Evolutionary conservation across 1,140 invertebrate genomes (phyloP).

Genomic region (Orius laevigatus): DNA sequence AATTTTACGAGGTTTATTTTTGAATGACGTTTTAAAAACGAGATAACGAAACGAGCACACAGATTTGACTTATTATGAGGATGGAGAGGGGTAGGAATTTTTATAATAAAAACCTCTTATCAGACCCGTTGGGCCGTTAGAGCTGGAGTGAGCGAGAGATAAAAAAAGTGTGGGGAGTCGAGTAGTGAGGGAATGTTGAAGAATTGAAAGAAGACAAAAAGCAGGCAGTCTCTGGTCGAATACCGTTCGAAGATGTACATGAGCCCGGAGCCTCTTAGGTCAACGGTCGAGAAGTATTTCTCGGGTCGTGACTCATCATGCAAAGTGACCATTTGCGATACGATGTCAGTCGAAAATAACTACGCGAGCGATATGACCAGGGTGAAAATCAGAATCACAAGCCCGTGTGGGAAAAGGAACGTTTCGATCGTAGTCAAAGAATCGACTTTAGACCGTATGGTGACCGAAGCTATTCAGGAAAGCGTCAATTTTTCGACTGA

Average conservation of each 20-base stretch:
- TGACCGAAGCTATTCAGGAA: slow-evolving; percentile 5
- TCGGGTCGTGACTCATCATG: not conserved
- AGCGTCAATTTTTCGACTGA: slow-evolving; percentile 4
- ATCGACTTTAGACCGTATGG: slow-evolving; percentile 4
- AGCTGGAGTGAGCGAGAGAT: too few species aligned
- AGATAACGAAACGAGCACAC: too few species aligned
- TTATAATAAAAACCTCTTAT: too few species aligned
- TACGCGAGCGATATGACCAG: slow-evolving; percentile 3
- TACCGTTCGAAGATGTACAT: not conserved
- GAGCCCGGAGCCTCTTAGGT: not conserved
- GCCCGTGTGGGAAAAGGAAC: not conserved
- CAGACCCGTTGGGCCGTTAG: too few species aligned
- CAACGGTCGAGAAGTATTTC: not conserved
- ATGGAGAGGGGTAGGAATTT: too few species aligned
- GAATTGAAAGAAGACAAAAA: too few species aligned
- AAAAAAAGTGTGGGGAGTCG: too few species aligned
- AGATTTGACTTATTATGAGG: too few species aligned
- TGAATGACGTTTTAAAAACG: too few species aligned
- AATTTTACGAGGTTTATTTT: too few species aligned
- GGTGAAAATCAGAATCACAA: not conserved
- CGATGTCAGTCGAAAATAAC: not conserved
- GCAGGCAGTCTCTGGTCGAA: not conserved
- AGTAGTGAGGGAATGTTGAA: too few species aligned
- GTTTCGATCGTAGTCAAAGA: slow-evolving; percentile 2
- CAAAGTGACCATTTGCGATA: not conserved